These are phyloP conservation scores for Pseudolycoriella hygida DNA, from an alignment of 2,888 invertebrate species.

Conservation along the genomic window DNA sequence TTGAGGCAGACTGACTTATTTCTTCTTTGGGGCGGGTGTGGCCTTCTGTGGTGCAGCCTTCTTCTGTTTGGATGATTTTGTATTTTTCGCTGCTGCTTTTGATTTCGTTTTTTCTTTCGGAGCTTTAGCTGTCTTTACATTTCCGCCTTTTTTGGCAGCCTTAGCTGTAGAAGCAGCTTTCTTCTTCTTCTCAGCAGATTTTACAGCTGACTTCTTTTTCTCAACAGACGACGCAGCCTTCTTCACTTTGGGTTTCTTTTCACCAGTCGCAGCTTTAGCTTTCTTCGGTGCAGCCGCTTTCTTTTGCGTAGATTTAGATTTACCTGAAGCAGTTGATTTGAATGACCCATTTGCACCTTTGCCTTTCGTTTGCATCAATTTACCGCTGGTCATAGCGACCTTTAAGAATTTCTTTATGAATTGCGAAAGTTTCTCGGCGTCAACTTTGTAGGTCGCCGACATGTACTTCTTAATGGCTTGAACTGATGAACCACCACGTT, in stretches of 20 bases:
- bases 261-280: not conserved
- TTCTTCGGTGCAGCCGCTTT: too few species aligned
- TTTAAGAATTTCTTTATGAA: slow-evolving; percentile 42
- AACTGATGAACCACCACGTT: slow-evolving; percentile 39
- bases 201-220: slow-evolving; percentile 11
- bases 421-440: slow-evolving; percentile 36
- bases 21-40: not conserved
- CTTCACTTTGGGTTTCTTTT: not conserved
- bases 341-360: slow-evolving; percentile 34
- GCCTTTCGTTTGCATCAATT: slow-evolving; percentile 36
- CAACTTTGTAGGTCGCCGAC: slow-evolving; percentile 37
- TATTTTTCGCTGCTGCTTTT: not conserved
- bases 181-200: slow-evolving; percentile 4
- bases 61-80: not conserved
- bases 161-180: not conserved
- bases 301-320: too few species aligned
- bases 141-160: too few species aligned
- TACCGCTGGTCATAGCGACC: slow-evolving; percentile 33
- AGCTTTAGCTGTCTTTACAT: not conserved
- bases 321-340: slow-evolving; percentile 20
- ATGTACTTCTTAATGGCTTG: slow-evolving; percentile 36
- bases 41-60: not conserved
- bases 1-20: too few species aligned
- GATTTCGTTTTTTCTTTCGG: too few species aligned
- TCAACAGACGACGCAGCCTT: not conserved